A percentile compares a stretch with the other conserved stretches of the same genome.
Conservation (phyloP, 2,888 invertebrate genomes). For the Oligia strigilis region DNA sequence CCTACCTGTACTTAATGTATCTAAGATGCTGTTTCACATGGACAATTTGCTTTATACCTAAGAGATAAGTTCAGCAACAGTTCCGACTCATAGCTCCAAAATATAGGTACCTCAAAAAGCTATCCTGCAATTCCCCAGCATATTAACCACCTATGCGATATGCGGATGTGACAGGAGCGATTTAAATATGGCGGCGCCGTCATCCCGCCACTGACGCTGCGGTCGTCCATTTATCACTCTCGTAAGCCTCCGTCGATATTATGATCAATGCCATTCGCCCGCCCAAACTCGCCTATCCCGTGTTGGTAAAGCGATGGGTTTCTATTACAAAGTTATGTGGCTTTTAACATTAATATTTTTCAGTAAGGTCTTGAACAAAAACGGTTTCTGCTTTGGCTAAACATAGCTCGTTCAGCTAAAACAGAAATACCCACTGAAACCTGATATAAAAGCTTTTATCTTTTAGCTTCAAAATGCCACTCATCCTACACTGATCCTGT, state of each 20-base stretch:
- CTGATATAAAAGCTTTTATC: not conserved
- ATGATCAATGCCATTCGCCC: conserved; percentile 90
- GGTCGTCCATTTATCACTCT: conserved; percentile 89
- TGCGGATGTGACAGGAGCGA: conserved; percentile 87
- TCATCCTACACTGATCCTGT: not conserved
- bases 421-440: not conserved
- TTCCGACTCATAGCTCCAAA: not conserved
- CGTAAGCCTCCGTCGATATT: conserved; percentile 90
- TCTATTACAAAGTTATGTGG: conserved; percentile 24
- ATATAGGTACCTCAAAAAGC: conserved; percentile 4
- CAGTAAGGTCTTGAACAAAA: not conserved
- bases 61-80: not conserved
- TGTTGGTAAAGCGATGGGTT: conserved; percentile 69
- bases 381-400: not conserved
- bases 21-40: not conserved
- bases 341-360: not conserved
- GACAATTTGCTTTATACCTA: not conserved
- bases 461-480: not conserved
- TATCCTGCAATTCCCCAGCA: conserved; percentile 30
- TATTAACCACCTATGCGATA: conserved; percentile 64
- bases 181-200: conserved; percentile 89
- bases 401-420: not conserved
- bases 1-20: not conserved
- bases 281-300: conserved; percentile 74
- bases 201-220: conserved; percentile 86